phyloP scores from a whole-genome alignment of 2,113 vertebrate species.

The Trichechus manatus region DNA sequence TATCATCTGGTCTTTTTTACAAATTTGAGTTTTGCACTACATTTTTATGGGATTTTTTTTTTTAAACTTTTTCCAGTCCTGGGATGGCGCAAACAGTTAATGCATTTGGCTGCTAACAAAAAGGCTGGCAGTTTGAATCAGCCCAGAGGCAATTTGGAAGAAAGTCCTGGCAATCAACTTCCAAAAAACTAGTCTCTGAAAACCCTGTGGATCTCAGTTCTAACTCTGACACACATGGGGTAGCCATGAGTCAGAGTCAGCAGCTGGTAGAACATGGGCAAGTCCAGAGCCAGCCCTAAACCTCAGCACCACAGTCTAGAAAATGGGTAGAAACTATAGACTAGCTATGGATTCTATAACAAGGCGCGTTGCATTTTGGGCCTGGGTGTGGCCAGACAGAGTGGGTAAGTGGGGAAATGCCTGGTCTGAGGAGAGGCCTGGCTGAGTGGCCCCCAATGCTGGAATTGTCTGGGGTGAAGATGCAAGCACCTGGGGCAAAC shows the following conservation, averaged over 20 bases:
- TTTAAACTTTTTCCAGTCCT: neutral
- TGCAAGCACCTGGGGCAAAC: neutral
- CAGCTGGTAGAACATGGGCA: neutral
- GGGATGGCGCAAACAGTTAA: neutral
- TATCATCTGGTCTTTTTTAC: neutral
- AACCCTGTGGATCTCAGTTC: neutral
- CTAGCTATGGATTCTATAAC: neutral
- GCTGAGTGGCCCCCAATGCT: neutral
- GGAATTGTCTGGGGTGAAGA: neutral
- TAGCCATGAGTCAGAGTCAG: neutral
- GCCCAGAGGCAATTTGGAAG: neutral
- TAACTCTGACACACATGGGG: neutral
- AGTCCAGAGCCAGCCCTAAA: neutral
- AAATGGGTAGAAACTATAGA: neutral
- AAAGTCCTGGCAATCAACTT: neutral
- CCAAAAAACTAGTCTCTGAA: neutral
- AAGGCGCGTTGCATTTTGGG: neutral
- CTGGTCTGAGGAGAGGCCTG: too few relatives aligned
- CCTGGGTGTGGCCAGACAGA: neutral
- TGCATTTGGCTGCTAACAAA: neutral
- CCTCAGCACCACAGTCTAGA: neutral
- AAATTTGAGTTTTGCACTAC: neutral
- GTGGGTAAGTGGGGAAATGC: too few relatives aligned
- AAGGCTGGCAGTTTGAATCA: neutral
- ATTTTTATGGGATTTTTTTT: neutral